These are phyloP conservation scores for Apotomis capreana DNA, from an alignment of 2,888 invertebrate species.

Conservation along the genomic window DNA sequence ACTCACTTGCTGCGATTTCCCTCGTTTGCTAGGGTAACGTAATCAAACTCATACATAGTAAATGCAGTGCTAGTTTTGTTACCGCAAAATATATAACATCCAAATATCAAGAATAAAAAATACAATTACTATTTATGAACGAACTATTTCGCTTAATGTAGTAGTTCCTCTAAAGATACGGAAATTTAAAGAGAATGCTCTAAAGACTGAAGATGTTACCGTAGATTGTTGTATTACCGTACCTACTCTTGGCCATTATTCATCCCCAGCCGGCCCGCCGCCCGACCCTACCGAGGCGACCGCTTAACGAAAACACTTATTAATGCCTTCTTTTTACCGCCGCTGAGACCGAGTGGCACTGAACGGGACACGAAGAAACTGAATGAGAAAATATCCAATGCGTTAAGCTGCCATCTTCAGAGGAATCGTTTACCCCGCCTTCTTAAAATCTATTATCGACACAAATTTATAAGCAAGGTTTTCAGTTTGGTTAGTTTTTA, in stretches of 20 bases:
- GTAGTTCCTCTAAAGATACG: too few relatives aligned
- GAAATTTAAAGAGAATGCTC: background rate
- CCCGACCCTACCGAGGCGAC: conserved; percentile 13
- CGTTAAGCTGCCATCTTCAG: conserved; percentile 20
- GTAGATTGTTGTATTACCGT: conserved; percentile 19
- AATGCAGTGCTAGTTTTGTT: too few relatives aligned
- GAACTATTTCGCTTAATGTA: too few relatives aligned
- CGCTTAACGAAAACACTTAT: conserved; percentile 29
- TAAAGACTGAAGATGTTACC: background rate
- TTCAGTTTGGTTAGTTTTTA: background rate
- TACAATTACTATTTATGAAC: too few relatives aligned
- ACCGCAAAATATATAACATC: too few relatives aligned
- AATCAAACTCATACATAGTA: too few relatives aligned
- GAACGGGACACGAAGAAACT: conserved; percentile 7
- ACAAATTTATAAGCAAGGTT: background rate
- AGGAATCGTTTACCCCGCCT: conserved; percentile 12
- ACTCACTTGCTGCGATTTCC: too few relatives aligned
- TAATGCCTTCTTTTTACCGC: conserved; percentile 26
- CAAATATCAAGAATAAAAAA: too few relatives aligned
- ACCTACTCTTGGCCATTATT: conserved; percentile 12
- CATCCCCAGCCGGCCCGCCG: conserved; percentile 13
- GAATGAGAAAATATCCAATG: conserved; percentile 25
- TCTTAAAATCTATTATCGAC: conserved; percentile 4
- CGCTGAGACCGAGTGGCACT: conserved; percentile 19
- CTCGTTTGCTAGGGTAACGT: too few relatives aligned